Conservation (phyloP, 2,113 vertebrate species). For the Symphodus melops region DNA sequence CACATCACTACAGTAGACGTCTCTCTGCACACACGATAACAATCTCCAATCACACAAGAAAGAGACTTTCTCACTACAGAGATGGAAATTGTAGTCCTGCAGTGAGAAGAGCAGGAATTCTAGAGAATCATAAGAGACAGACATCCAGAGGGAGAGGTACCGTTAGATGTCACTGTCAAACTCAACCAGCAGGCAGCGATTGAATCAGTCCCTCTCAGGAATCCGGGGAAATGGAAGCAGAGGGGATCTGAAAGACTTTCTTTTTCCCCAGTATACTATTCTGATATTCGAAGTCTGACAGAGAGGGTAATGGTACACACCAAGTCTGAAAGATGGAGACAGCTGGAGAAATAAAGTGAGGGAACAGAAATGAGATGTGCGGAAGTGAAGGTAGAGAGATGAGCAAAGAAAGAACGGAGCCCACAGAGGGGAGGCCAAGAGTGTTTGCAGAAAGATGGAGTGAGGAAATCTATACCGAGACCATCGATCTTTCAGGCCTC, state of each 20-base stretch:
- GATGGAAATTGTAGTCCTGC: constrained; percentile 11
- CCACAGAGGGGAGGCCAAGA: constrained; percentile 1
- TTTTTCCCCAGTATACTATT: constrained; percentile 6
- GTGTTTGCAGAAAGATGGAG: constrained; percentile 28
- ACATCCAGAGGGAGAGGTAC: constrained; percentile 50
- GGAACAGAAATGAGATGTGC: constrained; percentile 2
- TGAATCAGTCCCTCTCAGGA: constrained; percentile 65
- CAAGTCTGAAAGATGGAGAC: constrained; percentile 31
- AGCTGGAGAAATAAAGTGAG: constrained; percentile 27
- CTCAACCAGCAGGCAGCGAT: constrained; percentile 46
- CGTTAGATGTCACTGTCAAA: constrained; percentile 65
- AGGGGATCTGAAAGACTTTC: constrained; percentile 49
- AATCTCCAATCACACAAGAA: constrained; percentile 33
- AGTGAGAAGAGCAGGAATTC: constrained; percentile 18
- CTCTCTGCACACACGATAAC: constrained; percentile 29
- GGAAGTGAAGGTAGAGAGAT: constrained; percentile 28
- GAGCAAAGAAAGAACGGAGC: constrained; percentile 22
- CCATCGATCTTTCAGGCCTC: constrained; percentile 5
- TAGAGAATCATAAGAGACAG: constrained; percentile 41
- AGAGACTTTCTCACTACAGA: constrained; percentile 16
- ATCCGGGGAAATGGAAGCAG: constrained; percentile 57
- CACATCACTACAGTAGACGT: neutral
- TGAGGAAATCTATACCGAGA: constrained; percentile 42
- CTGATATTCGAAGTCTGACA: constrained; percentile 23
- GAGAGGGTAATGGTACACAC: constrained; percentile 26